Evolutionary conservation across 1,140 invertebrate species (phyloP), one percentile per base, ranked within the genome.

Genomic region (Callitettix versicolor): DNA sequence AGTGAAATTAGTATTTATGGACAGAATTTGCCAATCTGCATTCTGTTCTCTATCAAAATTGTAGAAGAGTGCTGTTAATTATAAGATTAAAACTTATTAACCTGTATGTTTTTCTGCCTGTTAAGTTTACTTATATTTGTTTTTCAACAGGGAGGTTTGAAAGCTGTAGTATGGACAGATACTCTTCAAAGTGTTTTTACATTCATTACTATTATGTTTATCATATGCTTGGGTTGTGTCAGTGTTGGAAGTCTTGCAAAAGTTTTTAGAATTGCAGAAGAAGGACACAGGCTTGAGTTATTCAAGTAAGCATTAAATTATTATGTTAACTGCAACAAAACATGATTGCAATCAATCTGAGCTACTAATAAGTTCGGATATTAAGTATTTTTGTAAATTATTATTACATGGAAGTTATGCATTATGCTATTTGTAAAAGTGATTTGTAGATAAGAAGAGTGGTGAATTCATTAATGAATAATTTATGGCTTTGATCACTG

Each of bases 131-230:
- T 0, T 33, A 30, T 43, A 1, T 48, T 20, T 22, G 36, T 40
- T 43, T 12, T n/a, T 33, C 43, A 30, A 57, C 69, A 76, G 80
- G 80, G 84, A 60, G 84, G 84, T 40, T 73, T 87, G 20, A 78
- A 79, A 67, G 88, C 89, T 9, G 88, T 92, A 3, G 81, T 94
- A 41, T 88, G 85, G 81, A 88, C 88, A 2, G 89, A 92, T 66
- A 81, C 85, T 2, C 79, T 90, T 66, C 89, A 93, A 71, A 81
- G 85, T 0, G 70, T 79, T 15, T 76, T 91, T 1, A 92, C 91
- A 84, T 80, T 89, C 43, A 69, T 78, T 1, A 84, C 83, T 0
- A 77, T 86, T 15, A 40, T 86, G 7, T 71, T 79, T 3, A 79
- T 90, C 11, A 78, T 82, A 2, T 71, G 77, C 33, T 68, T 86